Percentiles rank a stretch among this genome's conserved stretches.
These are phyloP conservation scores for Ceyx cyanopectus DNA, from an alignment of 2,113 vertebrate genomes.

Conservation along the genomic window DNA sequence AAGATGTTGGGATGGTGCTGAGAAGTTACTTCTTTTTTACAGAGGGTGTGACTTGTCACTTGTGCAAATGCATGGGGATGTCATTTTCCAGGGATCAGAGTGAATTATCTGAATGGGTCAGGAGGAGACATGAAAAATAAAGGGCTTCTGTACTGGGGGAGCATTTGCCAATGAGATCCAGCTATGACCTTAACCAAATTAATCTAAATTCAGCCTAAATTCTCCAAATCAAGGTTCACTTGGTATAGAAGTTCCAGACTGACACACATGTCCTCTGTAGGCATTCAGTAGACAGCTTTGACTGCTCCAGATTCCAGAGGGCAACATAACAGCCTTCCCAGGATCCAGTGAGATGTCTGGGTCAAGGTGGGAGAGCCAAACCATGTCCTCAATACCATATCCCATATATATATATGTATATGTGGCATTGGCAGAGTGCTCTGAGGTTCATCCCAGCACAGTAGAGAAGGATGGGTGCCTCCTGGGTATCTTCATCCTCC, in stretches of 20 bases:
- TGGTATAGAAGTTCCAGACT: not conserved
- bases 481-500: not conserved
- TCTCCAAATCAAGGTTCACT: not conserved
- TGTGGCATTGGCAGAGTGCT: not conserved
- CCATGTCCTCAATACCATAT: not conserved
- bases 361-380: not conserved
- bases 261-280: not conserved
- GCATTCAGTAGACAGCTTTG: not conserved
- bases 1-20: not conserved
- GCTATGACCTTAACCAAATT: not conserved
- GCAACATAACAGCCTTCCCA: not conserved
- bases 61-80: not conserved
- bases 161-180: not conserved
- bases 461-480: not conserved
- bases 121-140: not conserved
- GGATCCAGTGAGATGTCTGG: not conserved
- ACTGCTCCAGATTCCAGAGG: not conserved
- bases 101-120: not conserved
- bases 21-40: not conserved
- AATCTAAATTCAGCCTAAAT: not conserved
- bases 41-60: not conserved
- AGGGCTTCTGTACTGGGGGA: not conserved
- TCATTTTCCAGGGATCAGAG: not conserved
- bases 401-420: fast-evolving
- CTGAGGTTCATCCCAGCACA: not conserved